Conservation (phyloP, 2,113 vertebrate species). For the Anolis sagrei region DNA sequence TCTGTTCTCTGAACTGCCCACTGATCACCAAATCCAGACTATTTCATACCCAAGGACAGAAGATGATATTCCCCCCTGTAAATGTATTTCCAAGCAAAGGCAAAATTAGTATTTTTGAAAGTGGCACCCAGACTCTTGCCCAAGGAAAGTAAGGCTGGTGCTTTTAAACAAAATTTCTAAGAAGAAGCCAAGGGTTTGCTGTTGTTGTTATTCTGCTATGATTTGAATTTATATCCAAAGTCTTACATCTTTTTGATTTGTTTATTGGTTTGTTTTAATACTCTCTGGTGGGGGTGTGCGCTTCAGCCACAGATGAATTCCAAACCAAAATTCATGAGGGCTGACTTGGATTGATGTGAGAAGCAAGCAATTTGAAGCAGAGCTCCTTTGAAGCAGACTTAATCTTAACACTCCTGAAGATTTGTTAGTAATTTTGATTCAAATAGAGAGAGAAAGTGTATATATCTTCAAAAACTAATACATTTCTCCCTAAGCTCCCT, state of each 20-base stretch:
- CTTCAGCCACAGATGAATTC: background rate
- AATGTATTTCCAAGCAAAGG: background rate
- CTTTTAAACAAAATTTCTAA: background rate
- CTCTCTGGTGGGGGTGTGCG: background rate
- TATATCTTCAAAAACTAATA: background rate
- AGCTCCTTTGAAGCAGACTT: background rate
- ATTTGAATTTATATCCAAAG: background rate
- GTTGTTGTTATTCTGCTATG: too few relatives aligned
- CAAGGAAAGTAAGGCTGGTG: background rate
- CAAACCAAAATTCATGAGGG: background rate
- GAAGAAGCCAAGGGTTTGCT: background rate
- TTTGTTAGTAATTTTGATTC: background rate
- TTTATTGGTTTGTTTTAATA: background rate
- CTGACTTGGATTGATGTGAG: background rate
- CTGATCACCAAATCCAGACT: background rate
- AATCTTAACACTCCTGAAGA: background rate
- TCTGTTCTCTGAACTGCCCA: background rate
- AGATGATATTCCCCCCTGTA: background rate
- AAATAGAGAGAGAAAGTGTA: background rate
- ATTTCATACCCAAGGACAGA: background rate
- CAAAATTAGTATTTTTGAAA: background rate
- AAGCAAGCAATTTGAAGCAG: background rate
- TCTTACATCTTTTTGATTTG: background rate
- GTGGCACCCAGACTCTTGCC: too few relatives aligned
- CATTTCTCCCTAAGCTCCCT: background rate